phyloP scores from a whole-genome alignment of 2,797 vertebrate species.

The Brachymystax lenok region DNA sequence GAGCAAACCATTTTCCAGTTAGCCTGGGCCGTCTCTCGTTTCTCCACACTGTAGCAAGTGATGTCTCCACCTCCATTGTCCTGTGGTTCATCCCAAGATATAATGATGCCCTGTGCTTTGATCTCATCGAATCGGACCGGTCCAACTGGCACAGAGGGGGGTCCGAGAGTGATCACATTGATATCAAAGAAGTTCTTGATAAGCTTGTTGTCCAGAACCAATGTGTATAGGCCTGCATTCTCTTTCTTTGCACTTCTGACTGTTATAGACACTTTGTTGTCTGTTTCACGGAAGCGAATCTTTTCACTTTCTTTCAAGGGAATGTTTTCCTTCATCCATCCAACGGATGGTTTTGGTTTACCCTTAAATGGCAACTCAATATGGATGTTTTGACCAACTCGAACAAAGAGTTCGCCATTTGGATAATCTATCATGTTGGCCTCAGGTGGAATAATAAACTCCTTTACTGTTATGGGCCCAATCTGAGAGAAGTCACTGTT shows the following conservation, averaged over 20 bases:
- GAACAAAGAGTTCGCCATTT: conserved; percentile 87
- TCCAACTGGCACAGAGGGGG: conserved; percentile 88
- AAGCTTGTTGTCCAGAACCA: conserved; percentile 89
- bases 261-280: conserved; percentile 88
- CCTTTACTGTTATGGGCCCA: conserved; percentile 89
- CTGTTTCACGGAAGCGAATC: conserved; percentile 91
- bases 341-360: conserved; percentile 90
- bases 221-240: conserved; percentile 91
- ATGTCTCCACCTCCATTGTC: conserved; percentile 95
- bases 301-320: conserved; percentile 93
- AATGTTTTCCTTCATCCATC: conserved; percentile 92
- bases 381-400: conserved; percentile 92
- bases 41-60: conserved; percentile 95
- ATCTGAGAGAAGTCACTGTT: conserved; percentile 86
- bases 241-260: conserved; percentile 93
- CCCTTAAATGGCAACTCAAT: conserved; percentile 93
- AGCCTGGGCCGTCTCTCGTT: conserved; percentile 91
- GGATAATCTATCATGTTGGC: conserved; percentile 89
- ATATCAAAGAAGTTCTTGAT: conserved; percentile 88
- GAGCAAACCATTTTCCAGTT: conserved; percentile 98
- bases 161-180: conserved; percentile 86
- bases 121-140: conserved; percentile 93
- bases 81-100: conserved; percentile 92
- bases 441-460: conserved; percentile 88
- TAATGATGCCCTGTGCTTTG: conserved; percentile 91